phyloP scores from a whole-genome alignment of 30 jellyfish, hydroid and myxozoan genomes.

The Clytia hemisphaerica region DNA sequence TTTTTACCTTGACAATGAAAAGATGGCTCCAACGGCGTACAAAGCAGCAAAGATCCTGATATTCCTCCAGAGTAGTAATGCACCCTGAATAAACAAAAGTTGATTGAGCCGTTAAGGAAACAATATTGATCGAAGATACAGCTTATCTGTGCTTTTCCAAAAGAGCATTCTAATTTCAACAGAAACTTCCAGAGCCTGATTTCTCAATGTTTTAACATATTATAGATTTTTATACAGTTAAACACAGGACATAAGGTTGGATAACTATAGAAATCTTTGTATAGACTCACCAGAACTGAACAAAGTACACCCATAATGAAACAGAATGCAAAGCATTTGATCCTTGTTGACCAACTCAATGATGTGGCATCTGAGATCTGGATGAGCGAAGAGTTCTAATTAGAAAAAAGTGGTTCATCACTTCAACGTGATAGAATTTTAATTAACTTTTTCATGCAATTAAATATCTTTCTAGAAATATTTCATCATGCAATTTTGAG shows the following conservation, averaged over 20 bases:
- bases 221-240: background rate
- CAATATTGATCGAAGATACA: too few relatives aligned
- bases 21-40: slow-evolving; percentile 59
- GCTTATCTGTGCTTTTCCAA: too few relatives aligned
- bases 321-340: slow-evolving; percentile 72
- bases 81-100: slow-evolving; percentile 42
- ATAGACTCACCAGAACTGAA: slow-evolving; percentile 66
- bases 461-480: background rate
- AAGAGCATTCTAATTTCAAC: too few relatives aligned
- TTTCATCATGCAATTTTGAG: background rate
- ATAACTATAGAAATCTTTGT: background rate
- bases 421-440: too few relatives aligned
- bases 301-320: slow-evolving; percentile 59
- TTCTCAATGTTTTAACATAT: background rate
- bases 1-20: slow-evolving; percentile 68
- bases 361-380: slow-evolving; percentile 88
- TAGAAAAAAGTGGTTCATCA: background rate
- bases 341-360: slow-evolving; percentile 88
- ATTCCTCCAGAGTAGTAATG: slow-evolving; percentile 57
- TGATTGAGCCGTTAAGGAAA: too few relatives aligned
- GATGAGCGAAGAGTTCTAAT: slow-evolving; percentile 72
- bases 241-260: background rate
- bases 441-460: background rate
- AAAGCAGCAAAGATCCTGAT: slow-evolving; percentile 67
- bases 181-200: background rate